Conservation (phyloP, 2,797 vertebrate species). For the Melanotaenia pygmaea region DNA sequence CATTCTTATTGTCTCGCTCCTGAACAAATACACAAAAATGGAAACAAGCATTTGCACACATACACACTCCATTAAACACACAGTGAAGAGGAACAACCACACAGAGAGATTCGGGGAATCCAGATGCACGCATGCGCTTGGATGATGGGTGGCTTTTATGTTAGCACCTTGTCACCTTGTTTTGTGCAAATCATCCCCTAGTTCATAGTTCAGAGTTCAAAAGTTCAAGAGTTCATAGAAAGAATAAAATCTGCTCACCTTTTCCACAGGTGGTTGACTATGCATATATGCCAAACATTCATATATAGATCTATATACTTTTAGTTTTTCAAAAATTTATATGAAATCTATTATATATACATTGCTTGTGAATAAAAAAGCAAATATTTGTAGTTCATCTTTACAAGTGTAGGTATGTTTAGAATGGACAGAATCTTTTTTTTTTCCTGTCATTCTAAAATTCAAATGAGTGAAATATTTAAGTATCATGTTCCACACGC, state of each 20-base stretch:
- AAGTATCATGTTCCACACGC: slow-evolving; percentile 82
- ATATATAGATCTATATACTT: slow-evolving; percentile 89
- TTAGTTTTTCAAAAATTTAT: slow-evolving; percentile 87
- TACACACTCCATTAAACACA: slow-evolving; percentile 31
- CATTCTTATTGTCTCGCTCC: slow-evolving; percentile 36
- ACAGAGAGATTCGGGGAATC: slow-evolving; percentile 66
- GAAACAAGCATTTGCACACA: slow-evolving; percentile 33
- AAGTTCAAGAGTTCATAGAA: slow-evolving; percentile 86
- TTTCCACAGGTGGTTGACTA: slow-evolving; percentile 87
- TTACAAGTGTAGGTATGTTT: slow-evolving; percentile 82
- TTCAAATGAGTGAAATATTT: slow-evolving; percentile 79
- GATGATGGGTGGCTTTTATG: slow-evolving; percentile 85
- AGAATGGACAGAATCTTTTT: slow-evolving; percentile 72
- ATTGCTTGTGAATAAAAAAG: slow-evolving; percentile 85
- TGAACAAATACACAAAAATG: slow-evolving; percentile 45
- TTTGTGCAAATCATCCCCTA: slow-evolving; percentile 90
- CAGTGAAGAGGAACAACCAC: slow-evolving; percentile 59
- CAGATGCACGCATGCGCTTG: slow-evolving; percentile 78
- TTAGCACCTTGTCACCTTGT: slow-evolving; percentile 90
- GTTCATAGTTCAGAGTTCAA: slow-evolving; percentile 84
- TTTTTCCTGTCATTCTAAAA: slow-evolving; percentile 76
- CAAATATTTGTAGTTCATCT: slow-evolving; percentile 81
- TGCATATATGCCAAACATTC: slow-evolving; percentile 91
- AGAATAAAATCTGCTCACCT: slow-evolving; percentile 88
- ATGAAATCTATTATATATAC: slow-evolving; percentile 89